phyloP scores from a whole-genome alignment of 35 echinoderm and acorn worm genomes.

The Nesometra sesokonis region DNA sequence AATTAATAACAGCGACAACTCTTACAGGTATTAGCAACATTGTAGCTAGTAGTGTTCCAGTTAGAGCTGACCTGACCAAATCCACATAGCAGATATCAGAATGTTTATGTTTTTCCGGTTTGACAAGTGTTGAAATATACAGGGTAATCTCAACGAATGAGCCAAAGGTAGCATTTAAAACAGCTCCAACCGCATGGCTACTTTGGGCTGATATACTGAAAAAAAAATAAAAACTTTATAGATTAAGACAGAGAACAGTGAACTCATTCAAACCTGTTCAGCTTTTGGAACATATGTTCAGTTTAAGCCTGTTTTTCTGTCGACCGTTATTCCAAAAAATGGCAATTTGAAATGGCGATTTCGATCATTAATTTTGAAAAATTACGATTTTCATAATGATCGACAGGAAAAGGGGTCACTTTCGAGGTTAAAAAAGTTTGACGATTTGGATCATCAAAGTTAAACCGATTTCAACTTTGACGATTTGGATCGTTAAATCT shows the following conservation, averaged over 20 bases:
- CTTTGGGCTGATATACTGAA: slow-evolving; percentile 89
- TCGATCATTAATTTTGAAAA: too few relatives aligned
- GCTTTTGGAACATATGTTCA: too few relatives aligned
- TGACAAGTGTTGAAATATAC: slow-evolving; percentile 63
- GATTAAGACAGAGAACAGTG: not conserved
- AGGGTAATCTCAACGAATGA: slow-evolving; percentile 84
- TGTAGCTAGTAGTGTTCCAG: slow-evolving; percentile 74
- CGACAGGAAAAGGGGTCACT: too few relatives aligned
- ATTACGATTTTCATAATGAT: too few relatives aligned
- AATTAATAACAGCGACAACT: not conserved
- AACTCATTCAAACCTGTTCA: not conserved
- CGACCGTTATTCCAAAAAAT: too few relatives aligned
- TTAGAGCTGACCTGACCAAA: slow-evolving; percentile 80
- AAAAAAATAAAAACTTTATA: slow-evolving; percentile 6
- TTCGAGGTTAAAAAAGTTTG: too few relatives aligned
- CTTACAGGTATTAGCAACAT: slow-evolving; percentile 95
- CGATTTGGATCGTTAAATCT: too few relatives aligned
- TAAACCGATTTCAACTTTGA: too few relatives aligned
- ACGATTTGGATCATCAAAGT: too few relatives aligned
- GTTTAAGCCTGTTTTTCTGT: too few relatives aligned
- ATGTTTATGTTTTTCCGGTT: not conserved
- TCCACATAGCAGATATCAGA: slow-evolving; percentile 51
- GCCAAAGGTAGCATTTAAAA: slow-evolving; percentile 83
- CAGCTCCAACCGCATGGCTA: slow-evolving; percentile 64
- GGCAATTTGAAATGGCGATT: too few relatives aligned